Percentiles rank a stretch among this genome's conserved stretches.
Evolutionary conservation across 2,888 invertebrate species (phyloP).

Genomic region (Nasonia oneida): DNA sequence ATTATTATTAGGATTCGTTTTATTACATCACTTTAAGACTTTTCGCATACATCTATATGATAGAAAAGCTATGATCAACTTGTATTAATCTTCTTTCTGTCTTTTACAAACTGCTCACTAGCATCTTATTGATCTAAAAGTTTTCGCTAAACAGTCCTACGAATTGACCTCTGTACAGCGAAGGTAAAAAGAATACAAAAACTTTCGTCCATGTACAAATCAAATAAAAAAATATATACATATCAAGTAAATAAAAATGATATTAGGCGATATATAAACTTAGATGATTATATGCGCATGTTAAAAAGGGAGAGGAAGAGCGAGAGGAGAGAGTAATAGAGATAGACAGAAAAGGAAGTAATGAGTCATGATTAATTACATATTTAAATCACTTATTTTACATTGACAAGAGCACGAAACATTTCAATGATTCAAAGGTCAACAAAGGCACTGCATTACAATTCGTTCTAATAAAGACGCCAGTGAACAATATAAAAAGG

Average conservation of each 20-base stretch:
- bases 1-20: conserved; percentile 83
- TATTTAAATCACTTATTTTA: conserved; percentile 59
- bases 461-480: conserved; percentile 58
- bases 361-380: conserved; percentile 64
- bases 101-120: conserved; percentile 71
- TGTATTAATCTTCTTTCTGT: conserved; percentile 79
- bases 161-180: conserved; percentile 62
- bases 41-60: conserved; percentile 75
- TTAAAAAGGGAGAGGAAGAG: conserved; percentile 43
- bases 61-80: conserved; percentile 79
- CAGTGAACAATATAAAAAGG: conserved; percentile 62
- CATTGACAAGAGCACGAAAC: conserved; percentile 50
- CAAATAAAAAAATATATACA: conserved; percentile 61
- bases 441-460: conserved; percentile 63
- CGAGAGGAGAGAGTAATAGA: conserved; percentile 19
- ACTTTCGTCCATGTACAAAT: conserved; percentile 57
- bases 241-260: conserved; percentile 57
- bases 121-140: conserved; percentile 69
- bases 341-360: conserved; percentile 15
- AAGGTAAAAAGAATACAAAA: conserved; percentile 58
- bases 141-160: conserved; percentile 66
- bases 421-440: conserved; percentile 59
- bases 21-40: conserved; percentile 83
- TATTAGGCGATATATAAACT: conserved; percentile 55
- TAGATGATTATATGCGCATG: conserved; percentile 48